phyloP scores from a whole-genome alignment of 37 sponge, comb jelly and placozoan genomes.

The Geodia barretti region DNA sequence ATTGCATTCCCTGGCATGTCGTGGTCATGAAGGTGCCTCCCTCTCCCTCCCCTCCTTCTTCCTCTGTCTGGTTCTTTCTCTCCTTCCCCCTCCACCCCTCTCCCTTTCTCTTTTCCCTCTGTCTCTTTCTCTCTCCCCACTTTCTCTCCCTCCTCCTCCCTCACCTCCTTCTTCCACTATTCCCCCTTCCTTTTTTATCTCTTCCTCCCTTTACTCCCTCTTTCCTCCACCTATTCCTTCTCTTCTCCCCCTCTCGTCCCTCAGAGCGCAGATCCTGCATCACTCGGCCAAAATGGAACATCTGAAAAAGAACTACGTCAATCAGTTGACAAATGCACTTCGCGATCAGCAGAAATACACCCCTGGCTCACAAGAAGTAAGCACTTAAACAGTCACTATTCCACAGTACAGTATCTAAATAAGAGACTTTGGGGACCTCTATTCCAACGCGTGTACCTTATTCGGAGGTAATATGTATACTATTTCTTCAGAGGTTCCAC shows the following conservation, averaged over 20 bases:
- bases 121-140: background rate
- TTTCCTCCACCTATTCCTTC: background rate
- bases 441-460: too few relatives aligned
- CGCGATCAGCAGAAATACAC: constrained; percentile 17
- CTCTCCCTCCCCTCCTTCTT: constrained; percentile 2
- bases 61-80: background rate
- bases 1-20: background rate
- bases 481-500: too few relatives aligned
- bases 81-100: background rate
- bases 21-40: background rate
- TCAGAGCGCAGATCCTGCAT: constrained; percentile 30
- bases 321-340: constrained; percentile 27
- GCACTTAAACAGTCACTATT: too few relatives aligned
- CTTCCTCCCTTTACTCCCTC: background rate
- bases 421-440: too few relatives aligned
- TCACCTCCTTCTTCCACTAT: background rate
- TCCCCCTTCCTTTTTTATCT: background rate
- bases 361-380: constrained; percentile 48
- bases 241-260: background rate
- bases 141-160: background rate
- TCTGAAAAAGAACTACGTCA: constrained; percentile 24
- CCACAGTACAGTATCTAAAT: too few relatives aligned
- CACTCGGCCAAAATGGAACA: constrained; percentile 3
- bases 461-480: too few relatives aligned
- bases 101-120: background rate